Conservation (phyloP, 2,888 invertebrate genomes). For the Lacanobia oleracea region DNA sequence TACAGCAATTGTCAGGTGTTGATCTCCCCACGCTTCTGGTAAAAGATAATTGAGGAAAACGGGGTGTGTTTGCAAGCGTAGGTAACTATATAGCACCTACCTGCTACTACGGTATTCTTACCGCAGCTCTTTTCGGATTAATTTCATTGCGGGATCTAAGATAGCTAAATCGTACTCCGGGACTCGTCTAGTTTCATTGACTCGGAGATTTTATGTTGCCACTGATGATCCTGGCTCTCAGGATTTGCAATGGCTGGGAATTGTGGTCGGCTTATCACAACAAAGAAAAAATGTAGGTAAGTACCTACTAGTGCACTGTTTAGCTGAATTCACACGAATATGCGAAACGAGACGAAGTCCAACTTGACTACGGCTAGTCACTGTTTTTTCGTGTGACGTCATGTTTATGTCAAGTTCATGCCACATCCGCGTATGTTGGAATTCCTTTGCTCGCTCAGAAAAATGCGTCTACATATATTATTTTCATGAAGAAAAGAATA, state of each 20-base stretch:
- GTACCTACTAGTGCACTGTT: background rate
- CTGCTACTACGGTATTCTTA: background rate
- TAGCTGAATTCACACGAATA: background rate
- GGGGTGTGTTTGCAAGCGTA: background rate
- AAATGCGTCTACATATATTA: background rate
- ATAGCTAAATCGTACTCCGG: background rate
- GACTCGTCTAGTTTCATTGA: background rate
- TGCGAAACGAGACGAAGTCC: background rate
- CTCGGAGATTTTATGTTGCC: background rate
- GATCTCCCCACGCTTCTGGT: background rate
- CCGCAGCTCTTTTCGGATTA: background rate
- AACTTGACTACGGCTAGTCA: background rate
- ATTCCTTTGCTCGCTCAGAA: background rate
- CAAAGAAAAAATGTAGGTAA: background rate
- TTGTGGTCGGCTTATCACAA: too few relatives aligned
- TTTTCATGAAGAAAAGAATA: background rate
- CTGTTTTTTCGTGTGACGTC: background rate
- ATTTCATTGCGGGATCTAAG: background rate
- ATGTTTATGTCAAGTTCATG: background rate
- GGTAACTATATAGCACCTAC: too few relatives aligned
- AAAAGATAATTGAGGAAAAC: slow-evolving; percentile 41
- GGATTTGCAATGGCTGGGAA: background rate
- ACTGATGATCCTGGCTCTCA: background rate
- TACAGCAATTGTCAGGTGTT: slow-evolving; percentile 2
- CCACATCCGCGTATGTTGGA: background rate